Conservation (phyloP, 2,113 vertebrate genomes). For the Salvelinus namaycush region DNA sequence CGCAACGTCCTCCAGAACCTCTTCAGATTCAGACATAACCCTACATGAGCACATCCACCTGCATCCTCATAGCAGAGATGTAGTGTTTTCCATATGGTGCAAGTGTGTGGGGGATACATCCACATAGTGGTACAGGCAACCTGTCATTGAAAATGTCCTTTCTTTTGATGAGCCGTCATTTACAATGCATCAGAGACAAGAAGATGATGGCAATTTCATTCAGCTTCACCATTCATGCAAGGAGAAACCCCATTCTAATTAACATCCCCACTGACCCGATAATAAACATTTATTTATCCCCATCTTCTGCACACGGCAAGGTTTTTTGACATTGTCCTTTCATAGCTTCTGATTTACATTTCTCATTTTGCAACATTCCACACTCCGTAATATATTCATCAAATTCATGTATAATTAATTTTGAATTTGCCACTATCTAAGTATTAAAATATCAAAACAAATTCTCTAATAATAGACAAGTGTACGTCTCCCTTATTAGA, state of each 20-base stretch:
- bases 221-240: constrained; percentile 62
- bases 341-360: constrained; percentile 73
- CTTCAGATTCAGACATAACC: too few species aligned
- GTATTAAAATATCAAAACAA: constrained; percentile 74
- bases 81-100: not conserved
- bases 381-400: constrained; percentile 23
- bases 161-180: constrained; percentile 74
- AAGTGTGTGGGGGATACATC: constrained; percentile 1
- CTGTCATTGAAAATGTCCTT: constrained; percentile 76
- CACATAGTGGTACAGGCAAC: constrained; percentile 37
- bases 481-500: constrained; percentile 62
- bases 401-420: constrained; percentile 83
- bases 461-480: constrained; percentile 70
- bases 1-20: too few species aligned
- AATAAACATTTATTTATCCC: constrained; percentile 76
- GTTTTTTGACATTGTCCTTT: constrained; percentile 72
- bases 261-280: constrained; percentile 86
- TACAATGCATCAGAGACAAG: constrained; percentile 75
- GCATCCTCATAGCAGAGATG: constrained; percentile 30
- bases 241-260: constrained; percentile 80
- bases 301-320: constrained; percentile 59
- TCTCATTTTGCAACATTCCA: constrained; percentile 31
- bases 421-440: constrained; percentile 74
- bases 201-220: constrained; percentile 67
- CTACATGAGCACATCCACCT: constrained; percentile 19